A percentile compares a stretch with the other conserved stretches of the same genome.
Conservation (phyloP, 2,888 invertebrate genomes). For the Lamproptera curius region DNA sequence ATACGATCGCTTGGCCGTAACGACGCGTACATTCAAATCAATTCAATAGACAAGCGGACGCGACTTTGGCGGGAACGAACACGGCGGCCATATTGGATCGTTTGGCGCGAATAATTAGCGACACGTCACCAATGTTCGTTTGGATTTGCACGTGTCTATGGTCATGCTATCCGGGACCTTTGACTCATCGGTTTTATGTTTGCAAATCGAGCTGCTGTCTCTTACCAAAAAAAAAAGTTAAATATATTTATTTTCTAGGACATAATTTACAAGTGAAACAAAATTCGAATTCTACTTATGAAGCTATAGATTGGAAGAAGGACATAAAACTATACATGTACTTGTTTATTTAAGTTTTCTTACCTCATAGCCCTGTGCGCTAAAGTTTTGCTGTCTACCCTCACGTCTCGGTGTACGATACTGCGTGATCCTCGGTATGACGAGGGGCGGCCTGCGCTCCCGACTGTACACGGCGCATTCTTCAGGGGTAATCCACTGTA, state of each 20-base stretch:
- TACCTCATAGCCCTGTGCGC: conserved; percentile 26
- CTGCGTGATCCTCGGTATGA: conserved; percentile 70
- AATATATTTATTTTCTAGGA: too few species aligned
- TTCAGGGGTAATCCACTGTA: conserved; percentile 72
- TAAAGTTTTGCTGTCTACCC: conserved; percentile 31
- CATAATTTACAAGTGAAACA: too few species aligned
- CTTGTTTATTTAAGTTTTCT: too few species aligned
- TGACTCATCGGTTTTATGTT: conserved; percentile 43
- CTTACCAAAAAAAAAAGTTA: neutral
- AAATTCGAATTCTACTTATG: too few species aligned
- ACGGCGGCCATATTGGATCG: conserved; percentile 35
- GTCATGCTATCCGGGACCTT: conserved; percentile 31
- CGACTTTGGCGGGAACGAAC: conserved; percentile 29
- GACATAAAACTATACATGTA: too few species aligned
- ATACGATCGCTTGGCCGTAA: too few species aligned
- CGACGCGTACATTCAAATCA: conserved; percentile 29
- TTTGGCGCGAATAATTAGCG: conserved; percentile 37
- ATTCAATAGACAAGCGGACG: conserved; percentile 34
- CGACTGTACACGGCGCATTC: conserved; percentile 66
- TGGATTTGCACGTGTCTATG: conserved; percentile 54
- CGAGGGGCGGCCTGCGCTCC: conserved; percentile 66
- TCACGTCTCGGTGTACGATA: conserved; percentile 53
- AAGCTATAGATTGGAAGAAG: too few species aligned
- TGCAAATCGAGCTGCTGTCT: conserved; percentile 29
- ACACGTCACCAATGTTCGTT: conserved; percentile 39